Evolutionary conservation across 2,888 invertebrate species (phyloP).

Genomic region (Aphodius granarius): DNA sequence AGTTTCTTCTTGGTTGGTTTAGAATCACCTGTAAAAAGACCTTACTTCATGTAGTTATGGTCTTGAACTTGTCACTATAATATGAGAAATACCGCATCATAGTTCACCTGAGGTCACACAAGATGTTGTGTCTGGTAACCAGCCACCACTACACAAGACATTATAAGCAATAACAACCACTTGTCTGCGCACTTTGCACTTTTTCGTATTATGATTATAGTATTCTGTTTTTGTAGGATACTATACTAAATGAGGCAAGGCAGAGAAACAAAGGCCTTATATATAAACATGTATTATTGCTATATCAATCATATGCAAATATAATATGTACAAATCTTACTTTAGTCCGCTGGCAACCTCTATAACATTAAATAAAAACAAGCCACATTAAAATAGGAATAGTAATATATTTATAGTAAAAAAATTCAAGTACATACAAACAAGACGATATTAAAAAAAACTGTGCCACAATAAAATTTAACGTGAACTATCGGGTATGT

Average conservation of each 20-base stretch:
- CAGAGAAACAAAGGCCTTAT: constrained; percentile 28
- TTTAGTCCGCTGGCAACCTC: constrained; percentile 13
- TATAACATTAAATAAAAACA: constrained; percentile 22
- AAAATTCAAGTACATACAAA: constrained; percentile 50
- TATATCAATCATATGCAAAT: constrained; percentile 18
- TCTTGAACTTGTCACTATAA: background rate
- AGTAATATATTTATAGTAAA: constrained; percentile 52
- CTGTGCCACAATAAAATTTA: constrained; percentile 43
- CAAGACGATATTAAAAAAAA: constrained; percentile 36
- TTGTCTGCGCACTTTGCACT: background rate
- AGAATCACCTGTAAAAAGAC: constrained; percentile 47
- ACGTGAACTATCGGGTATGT: constrained; percentile 43
- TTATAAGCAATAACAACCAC: constrained; percentile 39
- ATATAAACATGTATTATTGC: constrained; percentile 26
- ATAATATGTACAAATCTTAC: constrained; percentile 17
- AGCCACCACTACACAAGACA: background rate
- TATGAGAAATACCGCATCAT: background rate
- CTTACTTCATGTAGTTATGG: background rate
- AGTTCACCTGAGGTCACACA: background rate
- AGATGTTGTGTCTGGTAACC: background rate
- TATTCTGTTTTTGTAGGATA: background rate
- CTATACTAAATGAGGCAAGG: constrained; percentile 50
- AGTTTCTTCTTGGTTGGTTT: constrained; percentile 59
- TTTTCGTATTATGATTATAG: background rate
- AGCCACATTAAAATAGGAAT: constrained; percentile 40